Conservation (phyloP, 2,888 invertebrate species). For the Sericinus montela region DNA sequence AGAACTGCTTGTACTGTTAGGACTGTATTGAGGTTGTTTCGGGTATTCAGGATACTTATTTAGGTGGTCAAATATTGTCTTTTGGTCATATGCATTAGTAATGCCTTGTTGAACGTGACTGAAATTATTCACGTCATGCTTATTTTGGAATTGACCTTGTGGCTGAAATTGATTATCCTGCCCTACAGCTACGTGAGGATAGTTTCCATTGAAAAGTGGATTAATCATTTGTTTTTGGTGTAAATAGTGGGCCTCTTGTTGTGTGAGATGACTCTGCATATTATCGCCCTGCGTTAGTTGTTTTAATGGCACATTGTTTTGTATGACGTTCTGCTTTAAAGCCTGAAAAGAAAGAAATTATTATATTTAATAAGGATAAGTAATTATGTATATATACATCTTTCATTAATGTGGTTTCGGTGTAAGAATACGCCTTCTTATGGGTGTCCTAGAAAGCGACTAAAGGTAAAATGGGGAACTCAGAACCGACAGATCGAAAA, state of each 20-base stretch:
- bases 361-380: too few species aligned
- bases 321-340: slow-evolving; percentile 70
- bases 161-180: slow-evolving; percentile 57
- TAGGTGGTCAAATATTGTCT: slow-evolving; percentile 61
- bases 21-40: slow-evolving; percentile 77
- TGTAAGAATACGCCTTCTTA: too few species aligned
- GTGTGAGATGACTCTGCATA: slow-evolving; percentile 66
- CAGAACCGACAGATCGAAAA: too few species aligned
- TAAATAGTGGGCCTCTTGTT: slow-evolving; percentile 72
- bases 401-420: too few species aligned
- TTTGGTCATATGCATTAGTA: slow-evolving; percentile 69
- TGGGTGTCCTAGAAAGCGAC: too few species aligned
- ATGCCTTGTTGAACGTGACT: slow-evolving; percentile 71
- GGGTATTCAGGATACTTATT: slow-evolving; percentile 73
- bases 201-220: slow-evolving; percentile 66
- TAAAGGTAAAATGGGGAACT: too few species aligned
- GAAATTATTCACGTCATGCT: slow-evolving; percentile 55
- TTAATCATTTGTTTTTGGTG: slow-evolving; percentile 77
- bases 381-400: too few species aligned
- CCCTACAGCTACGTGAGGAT: slow-evolving; percentile 50
- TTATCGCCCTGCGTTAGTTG: slow-evolving; percentile 72
- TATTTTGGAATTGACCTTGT: slow-evolving; percentile 60
- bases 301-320: slow-evolving; percentile 77
- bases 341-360: slow-evolving; percentile 45
- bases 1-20: slow-evolving; percentile 74